Percentiles rank a stretch among this genome's conserved stretches.
Evolutionary conservation across 2,113 vertebrate genomes (phyloP).

Genomic region (Lasiurus cinereus): DNA sequence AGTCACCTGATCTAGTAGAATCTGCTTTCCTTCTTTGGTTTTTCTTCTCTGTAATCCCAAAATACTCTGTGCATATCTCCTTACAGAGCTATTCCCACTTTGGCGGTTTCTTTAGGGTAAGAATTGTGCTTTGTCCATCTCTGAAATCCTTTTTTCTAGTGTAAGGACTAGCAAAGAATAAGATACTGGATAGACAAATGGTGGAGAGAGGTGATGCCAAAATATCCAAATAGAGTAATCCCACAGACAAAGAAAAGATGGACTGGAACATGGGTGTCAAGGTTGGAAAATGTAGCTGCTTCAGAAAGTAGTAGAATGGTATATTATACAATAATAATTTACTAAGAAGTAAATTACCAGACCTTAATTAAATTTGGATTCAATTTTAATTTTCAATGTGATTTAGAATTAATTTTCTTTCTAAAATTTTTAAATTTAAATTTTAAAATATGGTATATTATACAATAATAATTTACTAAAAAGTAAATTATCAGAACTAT

Average conservation of each 20-base stretch:
- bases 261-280: not conserved
- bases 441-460: not conserved
- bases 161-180: not conserved
- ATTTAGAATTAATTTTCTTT: conserved; percentile 24
- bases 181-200: not conserved
- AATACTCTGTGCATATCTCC: not conserved
- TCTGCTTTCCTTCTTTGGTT: not conserved
- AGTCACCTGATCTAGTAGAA: not conserved
- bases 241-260: not conserved
- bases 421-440: not conserved
- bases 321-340: no score
- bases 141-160: not conserved
- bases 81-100: not conserved
- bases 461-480: not conserved
- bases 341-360: no score
- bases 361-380: no score
- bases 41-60: conserved; percentile 24
- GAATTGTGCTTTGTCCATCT: not conserved
- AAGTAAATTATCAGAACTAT: not conserved
- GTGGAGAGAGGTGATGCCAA: not conserved
- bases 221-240: not conserved
- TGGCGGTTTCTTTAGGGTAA: not conserved
- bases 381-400: not conserved
- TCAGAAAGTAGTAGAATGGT: not conserved
- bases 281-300: not conserved